These are phyloP conservation scores for Chromis chromis DNA, from an alignment of 2,797 vertebrate species.

Conservation along the genomic window DNA sequence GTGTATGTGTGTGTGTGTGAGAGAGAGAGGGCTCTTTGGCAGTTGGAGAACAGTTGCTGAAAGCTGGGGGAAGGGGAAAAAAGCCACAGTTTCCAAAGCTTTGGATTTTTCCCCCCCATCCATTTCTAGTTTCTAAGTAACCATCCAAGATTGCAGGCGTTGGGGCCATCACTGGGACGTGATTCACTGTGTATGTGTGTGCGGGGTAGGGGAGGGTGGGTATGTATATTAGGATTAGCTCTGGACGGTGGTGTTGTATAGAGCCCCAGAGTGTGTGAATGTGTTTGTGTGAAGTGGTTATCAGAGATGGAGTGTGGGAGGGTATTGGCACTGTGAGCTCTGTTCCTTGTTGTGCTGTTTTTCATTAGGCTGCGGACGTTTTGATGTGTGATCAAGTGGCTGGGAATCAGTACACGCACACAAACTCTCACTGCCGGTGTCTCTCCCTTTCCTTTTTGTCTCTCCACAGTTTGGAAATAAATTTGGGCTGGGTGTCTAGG, in stretches of 20 bases:
- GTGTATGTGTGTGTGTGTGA: slow-evolving; percentile 8
- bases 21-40: slow-evolving; percentile 27
- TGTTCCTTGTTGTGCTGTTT: slow-evolving; percentile 67
- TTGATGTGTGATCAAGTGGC: slow-evolving; percentile 72
- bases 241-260: slow-evolving; percentile 35
- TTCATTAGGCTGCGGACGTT: slow-evolving; percentile 70
- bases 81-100: slow-evolving; percentile 67
- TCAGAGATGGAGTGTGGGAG: slow-evolving; percentile 56
- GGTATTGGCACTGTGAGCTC: slow-evolving; percentile 51
- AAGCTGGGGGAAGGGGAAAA: slow-evolving; percentile 43
- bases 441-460: slow-evolving; percentile 42
- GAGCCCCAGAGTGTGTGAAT: slow-evolving; percentile 43
- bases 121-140: slow-evolving; percentile 79
- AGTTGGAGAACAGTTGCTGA: slow-evolving; percentile 48
- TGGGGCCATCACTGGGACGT: slow-evolving; percentile 65
- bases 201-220: slow-evolving; percentile 3
- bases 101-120: slow-evolving; percentile 47
- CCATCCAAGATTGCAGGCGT: slow-evolving; percentile 64
- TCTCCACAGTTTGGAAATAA: slow-evolving; percentile 65
- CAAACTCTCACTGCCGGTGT: slow-evolving; percentile 46
- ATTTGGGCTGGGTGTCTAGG: slow-evolving; percentile 66
- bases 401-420: slow-evolving; percentile 46
- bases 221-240: slow-evolving; percentile 67
- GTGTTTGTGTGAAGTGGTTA: slow-evolving; percentile 53
- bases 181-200: slow-evolving; percentile 28